Percentiles rank a stretch among this genome's conserved stretches.
These are phyloP conservation scores for Leptopterna dolabrata DNA, from an alignment of 2,888 invertebrate species.

Conservation along the genomic window DNA sequence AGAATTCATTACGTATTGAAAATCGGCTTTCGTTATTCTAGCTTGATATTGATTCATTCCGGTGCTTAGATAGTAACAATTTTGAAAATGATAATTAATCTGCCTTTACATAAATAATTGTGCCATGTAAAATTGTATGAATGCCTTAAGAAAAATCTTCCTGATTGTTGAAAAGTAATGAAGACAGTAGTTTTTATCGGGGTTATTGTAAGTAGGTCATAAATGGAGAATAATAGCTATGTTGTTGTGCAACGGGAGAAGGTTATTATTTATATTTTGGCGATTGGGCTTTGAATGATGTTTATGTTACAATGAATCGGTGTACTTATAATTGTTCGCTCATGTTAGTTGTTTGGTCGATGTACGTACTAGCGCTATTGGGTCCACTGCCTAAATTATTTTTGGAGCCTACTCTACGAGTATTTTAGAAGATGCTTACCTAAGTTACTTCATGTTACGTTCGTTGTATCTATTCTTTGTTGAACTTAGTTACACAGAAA, in stretches of 20 bases:
- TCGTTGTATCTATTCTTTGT: too few relatives aligned
- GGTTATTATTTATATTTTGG: not conserved
- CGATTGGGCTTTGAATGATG: not conserved
- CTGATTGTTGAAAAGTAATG: slow-evolving; percentile 10
- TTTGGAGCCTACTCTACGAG: not conserved
- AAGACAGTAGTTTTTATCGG: slow-evolving; percentile 5
- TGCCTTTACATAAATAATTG: slow-evolving; percentile 33
- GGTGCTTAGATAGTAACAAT: not conserved
- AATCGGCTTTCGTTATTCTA: not conserved
- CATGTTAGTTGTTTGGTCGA: not conserved
- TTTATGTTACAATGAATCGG: not conserved
- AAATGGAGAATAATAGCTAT: not conserved
- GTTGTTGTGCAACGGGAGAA: not conserved
- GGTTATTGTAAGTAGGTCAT: not conserved
- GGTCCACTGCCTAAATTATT: not conserved
- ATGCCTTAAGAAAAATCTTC: slow-evolving; percentile 42
- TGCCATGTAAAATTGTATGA: slow-evolving; percentile 34
- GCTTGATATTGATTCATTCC: not conserved
- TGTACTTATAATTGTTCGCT: slow-evolving; percentile 12
- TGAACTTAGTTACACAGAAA: too few relatives aligned
- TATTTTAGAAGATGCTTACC: not conserved
- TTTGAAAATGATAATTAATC: slow-evolving; percentile 30
- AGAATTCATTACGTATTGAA: not conserved
- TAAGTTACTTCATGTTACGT: too few relatives aligned
- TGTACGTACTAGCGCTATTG: not conserved